Base-by-base conservation (phyloP, 2,888 invertebrate species). In the Chymomyza procnemis region DNA sequence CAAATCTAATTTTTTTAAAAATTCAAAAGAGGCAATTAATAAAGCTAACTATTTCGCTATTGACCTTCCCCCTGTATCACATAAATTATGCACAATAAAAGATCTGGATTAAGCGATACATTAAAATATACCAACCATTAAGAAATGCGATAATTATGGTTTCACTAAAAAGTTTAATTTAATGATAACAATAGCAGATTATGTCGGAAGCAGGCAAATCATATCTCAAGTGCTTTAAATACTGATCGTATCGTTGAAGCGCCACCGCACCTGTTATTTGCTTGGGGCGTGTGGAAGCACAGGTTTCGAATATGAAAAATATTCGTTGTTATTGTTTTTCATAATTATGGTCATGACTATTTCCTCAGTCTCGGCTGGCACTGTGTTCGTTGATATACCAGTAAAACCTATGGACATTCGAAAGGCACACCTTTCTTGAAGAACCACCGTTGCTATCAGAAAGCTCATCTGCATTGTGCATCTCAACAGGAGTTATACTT, bases 321-420 rank as follows among this genome's bases (percentile, higher is more conserved):
- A 74, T 72, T 87, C 72, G 68, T 73, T 81, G n/a, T n/a, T 57
- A 63, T 60, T 59, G 69, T 78, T 85, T 50, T 65, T 86, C 61
- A 60, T 87, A 65, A 78, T 87, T 55, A 61, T 86, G 26, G 80
- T 79, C 61, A 46, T 86, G 72, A 78, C 83, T 41, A 61, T 86
- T 65, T 85, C 79, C 70, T 58, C 76, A 58, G 86, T 72, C 67
- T 81, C 85, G 46, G 85, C 85, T 41, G 79, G 60, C 41, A 18
- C 48, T 12, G 62, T 75, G 9, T 16, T 78, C 19, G 66, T 71
- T 57, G 72, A 64, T 30, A 16, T 5, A 1, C 73, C 78, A 6
- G 18, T 87, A 9, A 85, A 78, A 56, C 88, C 83, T 12, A 77
- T 76, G 60, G 74, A 80, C 57, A 56, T 87, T 65, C 69, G 73